These are phyloP conservation scores for Hydractinia symbiolongicarpus DNA, from an alignment of 30 jellyfish, hydroid and myxozoan genomes.

Conservation along the genomic window DNA sequence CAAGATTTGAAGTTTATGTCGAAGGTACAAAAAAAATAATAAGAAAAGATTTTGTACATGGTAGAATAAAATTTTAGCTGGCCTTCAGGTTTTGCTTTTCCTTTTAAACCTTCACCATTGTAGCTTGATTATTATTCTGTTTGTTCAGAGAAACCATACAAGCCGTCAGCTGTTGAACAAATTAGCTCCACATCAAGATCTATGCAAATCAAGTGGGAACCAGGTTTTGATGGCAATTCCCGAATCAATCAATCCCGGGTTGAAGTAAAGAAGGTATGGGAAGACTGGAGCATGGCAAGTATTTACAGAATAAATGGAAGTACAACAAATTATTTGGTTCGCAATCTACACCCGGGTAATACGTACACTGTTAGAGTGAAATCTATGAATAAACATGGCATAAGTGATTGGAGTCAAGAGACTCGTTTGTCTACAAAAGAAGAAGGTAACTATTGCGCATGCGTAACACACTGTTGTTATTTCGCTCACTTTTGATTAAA, in stretches of 20 bases:
- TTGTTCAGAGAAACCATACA: conserved; percentile 42
- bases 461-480: no score
- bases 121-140: background rate
- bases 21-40: conserved; percentile 41
- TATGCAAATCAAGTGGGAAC: conserved; percentile 54
- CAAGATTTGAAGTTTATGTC: conserved; percentile 39
- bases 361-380: conserved; percentile 49
- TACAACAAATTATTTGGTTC: conserved; percentile 22
- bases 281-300: conserved; percentile 31
- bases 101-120: background rate
- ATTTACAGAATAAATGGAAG: conserved; percentile 34
- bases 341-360: conserved; percentile 52
- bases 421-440: conserved; percentile 61
- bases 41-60: background rate
- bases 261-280: conserved; percentile 38
- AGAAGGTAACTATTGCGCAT: conserved; percentile 47
- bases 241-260: conserved; percentile 36
- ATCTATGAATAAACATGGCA: conserved; percentile 56
- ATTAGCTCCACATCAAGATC: conserved; percentile 49
- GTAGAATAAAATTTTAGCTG: background rate
- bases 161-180: conserved; percentile 27
- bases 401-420: conserved; percentile 51
- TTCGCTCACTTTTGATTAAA: background rate
- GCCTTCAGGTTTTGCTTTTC: no score
- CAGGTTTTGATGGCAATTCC: conserved; percentile 64